A percentile compares a stretch with the other conserved stretches of the same genome.
Conservation (phyloP, 2,113 vertebrate species). For the Apaloderma vittatum region DNA sequence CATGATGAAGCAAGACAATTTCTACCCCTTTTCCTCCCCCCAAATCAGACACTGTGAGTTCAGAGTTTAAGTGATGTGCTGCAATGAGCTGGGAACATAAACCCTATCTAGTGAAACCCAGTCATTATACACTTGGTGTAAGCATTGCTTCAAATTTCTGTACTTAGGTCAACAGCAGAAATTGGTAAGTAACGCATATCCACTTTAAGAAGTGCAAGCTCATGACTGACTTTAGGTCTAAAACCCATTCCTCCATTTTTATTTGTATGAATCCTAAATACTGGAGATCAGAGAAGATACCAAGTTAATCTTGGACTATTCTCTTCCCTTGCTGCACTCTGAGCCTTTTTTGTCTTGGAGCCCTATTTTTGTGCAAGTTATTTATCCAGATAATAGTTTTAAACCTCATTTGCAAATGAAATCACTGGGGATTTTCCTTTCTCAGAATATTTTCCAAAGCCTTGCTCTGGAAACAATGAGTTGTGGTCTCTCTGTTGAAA, state of each 20-base stretch:
- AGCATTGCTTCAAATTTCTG: background rate
- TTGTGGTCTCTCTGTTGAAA: background rate
- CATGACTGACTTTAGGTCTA: background rate
- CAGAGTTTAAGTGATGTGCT: background rate
- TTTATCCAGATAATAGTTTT: slow-evolving; percentile 41
- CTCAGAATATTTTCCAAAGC: slow-evolving; percentile 40
- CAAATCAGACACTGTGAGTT: background rate
- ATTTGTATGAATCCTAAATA: background rate
- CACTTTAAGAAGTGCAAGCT: background rate
- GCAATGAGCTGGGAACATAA: background rate
- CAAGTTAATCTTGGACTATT: background rate
- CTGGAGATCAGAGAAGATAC: background rate
- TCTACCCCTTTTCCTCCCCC: background rate
- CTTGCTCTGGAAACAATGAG: slow-evolving; percentile 33
- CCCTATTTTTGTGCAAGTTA: background rate
- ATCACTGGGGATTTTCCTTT: slow-evolving; percentile 11
- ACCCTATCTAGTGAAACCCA: background rate
- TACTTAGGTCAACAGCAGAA: background rate
- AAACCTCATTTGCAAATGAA: slow-evolving; percentile 42
- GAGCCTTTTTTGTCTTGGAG: background rate
- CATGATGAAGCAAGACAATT: background rate
- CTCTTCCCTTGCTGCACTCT: background rate
- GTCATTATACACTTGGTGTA: rapidly evolving
- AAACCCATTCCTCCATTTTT: background rate
- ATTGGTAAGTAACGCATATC: background rate